Conservation (phyloP, 2,888 invertebrate species). For the Brachylomia viminalis region DNA sequence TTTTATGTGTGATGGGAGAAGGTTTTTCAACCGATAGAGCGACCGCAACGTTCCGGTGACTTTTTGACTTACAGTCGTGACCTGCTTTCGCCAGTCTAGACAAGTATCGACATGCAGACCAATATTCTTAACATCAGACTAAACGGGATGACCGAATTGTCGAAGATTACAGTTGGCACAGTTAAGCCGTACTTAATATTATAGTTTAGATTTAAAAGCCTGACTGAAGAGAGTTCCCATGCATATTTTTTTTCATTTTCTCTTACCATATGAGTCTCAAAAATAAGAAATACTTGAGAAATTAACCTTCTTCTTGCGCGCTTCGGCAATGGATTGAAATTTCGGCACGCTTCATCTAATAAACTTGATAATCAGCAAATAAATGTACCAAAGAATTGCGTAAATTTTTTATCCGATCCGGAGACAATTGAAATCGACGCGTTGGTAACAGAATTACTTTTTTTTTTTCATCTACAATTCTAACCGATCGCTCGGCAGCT, state of each 20-base stretch:
- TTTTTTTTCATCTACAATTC: constrained; percentile 69
- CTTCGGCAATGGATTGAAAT: constrained; percentile 1
- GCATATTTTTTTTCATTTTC: neutral
- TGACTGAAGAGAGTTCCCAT: neutral
- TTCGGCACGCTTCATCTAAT: constrained; percentile 17
- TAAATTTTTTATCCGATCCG: constrained; percentile 55
- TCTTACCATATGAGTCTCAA: no score
- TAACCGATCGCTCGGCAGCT: constrained; percentile 75
- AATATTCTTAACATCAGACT: no score
- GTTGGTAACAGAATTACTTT: constrained; percentile 68
- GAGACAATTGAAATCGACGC: constrained; percentile 62
- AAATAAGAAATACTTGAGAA: neutral
- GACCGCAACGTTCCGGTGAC: no score
- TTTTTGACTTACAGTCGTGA: no score
- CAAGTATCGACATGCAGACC: no score
- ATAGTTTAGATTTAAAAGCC: neutral
- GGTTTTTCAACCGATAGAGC: no score
- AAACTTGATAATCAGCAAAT: constrained; percentile 32
- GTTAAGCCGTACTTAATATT: no score
- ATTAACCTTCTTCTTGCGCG: neutral
- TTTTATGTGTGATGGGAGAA: no score
- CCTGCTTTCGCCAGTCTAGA: no score
- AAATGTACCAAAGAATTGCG: constrained; percentile 54
- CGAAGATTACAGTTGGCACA: no score
- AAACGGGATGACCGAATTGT: no score